Percentiles rank a stretch among this genome's conserved stretches.
These are phyloP conservation scores for Morpho achilles DNA, from an alignment of 2,888 invertebrate species.

Conservation along the genomic window DNA sequence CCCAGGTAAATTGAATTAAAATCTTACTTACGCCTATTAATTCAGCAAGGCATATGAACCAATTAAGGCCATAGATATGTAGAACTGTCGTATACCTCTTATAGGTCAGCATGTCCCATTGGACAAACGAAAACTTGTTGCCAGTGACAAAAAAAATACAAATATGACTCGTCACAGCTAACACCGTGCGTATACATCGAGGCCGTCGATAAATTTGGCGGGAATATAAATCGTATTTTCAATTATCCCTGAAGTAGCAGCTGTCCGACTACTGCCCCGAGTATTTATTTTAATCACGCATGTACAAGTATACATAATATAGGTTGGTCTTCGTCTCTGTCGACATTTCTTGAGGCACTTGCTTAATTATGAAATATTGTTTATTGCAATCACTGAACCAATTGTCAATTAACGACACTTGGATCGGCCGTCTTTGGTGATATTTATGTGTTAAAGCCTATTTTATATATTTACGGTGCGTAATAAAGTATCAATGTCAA, in stretches of 20 bases:
- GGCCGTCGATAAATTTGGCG: conserved; percentile 73
- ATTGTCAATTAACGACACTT: conserved; percentile 26
- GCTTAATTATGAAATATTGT: conserved; percentile 45
- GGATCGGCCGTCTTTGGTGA: conserved; percentile 15
- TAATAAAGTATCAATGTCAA: conserved; percentile 9
- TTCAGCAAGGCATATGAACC: too few relatives aligned
- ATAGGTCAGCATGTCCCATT: too few relatives aligned
- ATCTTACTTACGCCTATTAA: too few relatives aligned
- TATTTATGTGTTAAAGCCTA: conserved; percentile 13
- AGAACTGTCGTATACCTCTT: too few relatives aligned
- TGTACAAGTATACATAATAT: conserved; percentile 36
- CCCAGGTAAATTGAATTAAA: too few relatives aligned
- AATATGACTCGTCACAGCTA: conserved; percentile 7
- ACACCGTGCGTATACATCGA: conserved; percentile 55
- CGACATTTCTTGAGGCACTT: conserved; percentile 54
- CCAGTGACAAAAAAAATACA: background rate
- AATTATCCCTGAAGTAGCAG: conserved; percentile 72
- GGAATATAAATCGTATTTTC: conserved; percentile 74
- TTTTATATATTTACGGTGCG: background rate
- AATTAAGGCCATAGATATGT: too few relatives aligned
- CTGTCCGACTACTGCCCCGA: conserved; percentile 64
- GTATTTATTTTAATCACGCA: conserved; percentile 74
- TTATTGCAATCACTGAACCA: conserved; percentile 29
- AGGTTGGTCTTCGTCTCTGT: conserved; percentile 38
- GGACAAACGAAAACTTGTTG: background rate